phyloP scores from a whole-genome alignment of 2,888 invertebrate genomes.

The Mongoloraphidia duomilia region DNA sequence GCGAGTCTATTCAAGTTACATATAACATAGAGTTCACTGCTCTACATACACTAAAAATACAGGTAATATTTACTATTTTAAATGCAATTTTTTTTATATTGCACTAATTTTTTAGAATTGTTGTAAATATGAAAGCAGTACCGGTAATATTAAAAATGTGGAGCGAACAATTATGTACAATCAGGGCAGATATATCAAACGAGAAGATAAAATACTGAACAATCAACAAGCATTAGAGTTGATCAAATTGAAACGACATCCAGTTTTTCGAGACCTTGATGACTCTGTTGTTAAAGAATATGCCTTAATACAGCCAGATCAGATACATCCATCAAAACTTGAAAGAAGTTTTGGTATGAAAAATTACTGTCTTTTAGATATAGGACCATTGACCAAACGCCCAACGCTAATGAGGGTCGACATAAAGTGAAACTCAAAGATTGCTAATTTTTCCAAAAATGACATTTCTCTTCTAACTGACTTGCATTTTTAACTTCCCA shows the following conservation, averaged over 20 bases:
- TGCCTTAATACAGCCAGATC: constrained; percentile 20
- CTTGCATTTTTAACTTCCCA: no score
- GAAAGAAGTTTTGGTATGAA: constrained; percentile 20
- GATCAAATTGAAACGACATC: constrained; percentile 18
- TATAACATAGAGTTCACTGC: no score
- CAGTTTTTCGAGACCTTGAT: constrained; percentile 16
- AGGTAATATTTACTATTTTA: no score
- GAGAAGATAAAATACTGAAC: constrained; percentile 16
- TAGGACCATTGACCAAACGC: no score
- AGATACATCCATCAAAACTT: constrained; percentile 21
- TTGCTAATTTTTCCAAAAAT: no score
- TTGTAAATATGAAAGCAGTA: constrained; percentile 10
- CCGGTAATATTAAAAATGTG: constrained; percentile 16
- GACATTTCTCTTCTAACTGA: no score
- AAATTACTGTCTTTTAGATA: background rate
- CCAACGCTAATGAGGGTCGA: no score
- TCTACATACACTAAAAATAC: no score
- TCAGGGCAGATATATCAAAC: constrained; percentile 19
- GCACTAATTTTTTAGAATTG: constrained; percentile 11
- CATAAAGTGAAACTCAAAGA: no score
- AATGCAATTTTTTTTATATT: background rate
- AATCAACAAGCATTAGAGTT: constrained; percentile 16
- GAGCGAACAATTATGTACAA: constrained; percentile 21
- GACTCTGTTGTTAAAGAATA: constrained; percentile 15
- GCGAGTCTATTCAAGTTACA: no score